phyloP scores from a whole-genome alignment of 2,888 invertebrate genomes.

The Metellina segmentata region DNA sequence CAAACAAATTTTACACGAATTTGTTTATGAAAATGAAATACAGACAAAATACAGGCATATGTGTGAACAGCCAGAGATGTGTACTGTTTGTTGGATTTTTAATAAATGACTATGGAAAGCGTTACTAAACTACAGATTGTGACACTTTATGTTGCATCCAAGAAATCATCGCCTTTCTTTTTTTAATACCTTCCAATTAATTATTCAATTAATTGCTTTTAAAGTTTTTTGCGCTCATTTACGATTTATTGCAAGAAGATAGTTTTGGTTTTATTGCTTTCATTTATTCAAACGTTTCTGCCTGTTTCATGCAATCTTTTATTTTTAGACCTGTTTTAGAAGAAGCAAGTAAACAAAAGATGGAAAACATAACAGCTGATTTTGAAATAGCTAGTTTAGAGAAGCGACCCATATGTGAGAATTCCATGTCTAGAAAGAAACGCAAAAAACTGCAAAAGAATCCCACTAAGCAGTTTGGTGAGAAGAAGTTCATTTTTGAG shows the following conservation, averaged over 20 bases:
- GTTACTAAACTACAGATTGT: too few relatives aligned
- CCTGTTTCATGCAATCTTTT: not conserved
- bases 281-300: not conserved
- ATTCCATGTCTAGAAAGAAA: conserved; percentile 86
- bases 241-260: too few relatives aligned
- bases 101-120: too few relatives aligned
- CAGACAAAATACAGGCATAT: too few relatives aligned
- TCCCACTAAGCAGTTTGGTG: conserved; percentile 84
- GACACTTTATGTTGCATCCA: too few relatives aligned
- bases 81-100: too few relatives aligned
- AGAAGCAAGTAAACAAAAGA: conserved; percentile 2
- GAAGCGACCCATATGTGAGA: conserved; percentile 40
- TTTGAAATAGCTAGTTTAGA: not conserved
- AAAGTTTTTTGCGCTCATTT: too few relatives aligned
- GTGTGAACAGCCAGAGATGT: too few relatives aligned
- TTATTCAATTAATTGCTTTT: not conserved
- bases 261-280: not conserved
- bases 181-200: not conserved
- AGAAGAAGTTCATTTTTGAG: conserved; percentile 61
- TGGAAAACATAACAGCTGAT: not conserved
- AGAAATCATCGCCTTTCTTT: not conserved
- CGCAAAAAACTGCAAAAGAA: conserved; percentile 91
- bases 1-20: too few relatives aligned
- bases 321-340: conserved; percentile 19
- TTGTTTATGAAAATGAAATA: too few relatives aligned